Percentiles rank a stretch among this genome's conserved stretches.
Evolutionary conservation across 2,888 invertebrate genomes (phyloP).

Genomic region (Dermolepida albohirtum): DNA sequence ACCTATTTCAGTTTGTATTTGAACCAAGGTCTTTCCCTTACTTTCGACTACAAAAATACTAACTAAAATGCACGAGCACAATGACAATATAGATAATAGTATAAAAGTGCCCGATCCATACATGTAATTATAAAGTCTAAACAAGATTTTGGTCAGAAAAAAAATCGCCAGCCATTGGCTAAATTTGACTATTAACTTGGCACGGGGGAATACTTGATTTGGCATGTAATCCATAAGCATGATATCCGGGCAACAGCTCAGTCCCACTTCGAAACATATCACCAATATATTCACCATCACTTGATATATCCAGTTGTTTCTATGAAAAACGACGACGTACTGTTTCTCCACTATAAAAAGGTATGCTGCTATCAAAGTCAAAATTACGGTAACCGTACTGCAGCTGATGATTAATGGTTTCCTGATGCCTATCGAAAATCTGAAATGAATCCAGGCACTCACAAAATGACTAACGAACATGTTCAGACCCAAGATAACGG

Average conservation of each 20-base stretch:
- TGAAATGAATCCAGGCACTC: conserved; percentile 47
- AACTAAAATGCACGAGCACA: conserved; percentile 41
- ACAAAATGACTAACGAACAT: conserved; percentile 50
- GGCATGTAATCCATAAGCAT: conserved; percentile 55
- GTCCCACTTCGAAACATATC: conserved; percentile 52
- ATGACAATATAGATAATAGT: conserved; percentile 47
- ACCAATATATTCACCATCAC: conserved; percentile 47
- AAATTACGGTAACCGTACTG: conserved; percentile 39
- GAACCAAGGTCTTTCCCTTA: conserved; percentile 53
- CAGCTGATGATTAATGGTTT: conserved; percentile 53
- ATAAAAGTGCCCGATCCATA: conserved; percentile 28
- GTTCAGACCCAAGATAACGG: conserved; percentile 47
- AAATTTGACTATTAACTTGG: conserved; percentile 44
- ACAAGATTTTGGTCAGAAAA: conserved; percentile 44
- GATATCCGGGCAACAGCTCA: conserved; percentile 50
- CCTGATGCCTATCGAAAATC: conserved; percentile 49
- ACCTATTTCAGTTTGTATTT: conserved; percentile 56
- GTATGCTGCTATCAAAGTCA: conserved; percentile 41
- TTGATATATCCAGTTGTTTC: conserved; percentile 47
- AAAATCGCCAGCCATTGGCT: conserved; percentile 52
- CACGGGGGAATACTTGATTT: conserved; percentile 52
- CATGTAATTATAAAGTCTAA: conserved; percentile 30
- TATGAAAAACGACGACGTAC: background rate
- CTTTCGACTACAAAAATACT: conserved; percentile 52
- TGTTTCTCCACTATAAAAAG: conserved; percentile 29